A percentile compares a stretch with the other conserved stretches of the same genome.
Evolutionary conservation across 2,113 vertebrate species (phyloP).

Genomic region (Phrynosoma platyrhinos): DNA sequence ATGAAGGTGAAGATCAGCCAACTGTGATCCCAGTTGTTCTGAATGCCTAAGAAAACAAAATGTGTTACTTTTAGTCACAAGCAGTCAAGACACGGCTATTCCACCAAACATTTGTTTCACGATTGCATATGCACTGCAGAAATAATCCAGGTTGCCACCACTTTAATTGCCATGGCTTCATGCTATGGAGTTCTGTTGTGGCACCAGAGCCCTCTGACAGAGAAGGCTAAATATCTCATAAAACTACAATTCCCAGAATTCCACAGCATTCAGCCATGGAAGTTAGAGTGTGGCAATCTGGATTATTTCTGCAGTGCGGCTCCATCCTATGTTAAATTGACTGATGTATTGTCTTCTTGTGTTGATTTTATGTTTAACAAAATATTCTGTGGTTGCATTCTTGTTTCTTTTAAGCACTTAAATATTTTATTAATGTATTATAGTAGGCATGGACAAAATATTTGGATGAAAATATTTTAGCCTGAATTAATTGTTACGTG

Average conservation of each 20-base stretch:
- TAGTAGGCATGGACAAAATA: neutral
- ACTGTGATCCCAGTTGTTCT: constrained; percentile 83
- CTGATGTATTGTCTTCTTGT: neutral
- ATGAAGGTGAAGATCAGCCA: constrained; percentile 91
- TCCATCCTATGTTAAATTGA: neutral
- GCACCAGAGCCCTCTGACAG: no score
- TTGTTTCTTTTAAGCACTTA: neutral
- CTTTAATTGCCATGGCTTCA: no score
- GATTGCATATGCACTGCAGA: no score
- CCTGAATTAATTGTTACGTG: neutral
- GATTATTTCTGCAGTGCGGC: no score
- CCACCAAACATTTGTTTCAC: neutral
- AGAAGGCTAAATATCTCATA: no score
- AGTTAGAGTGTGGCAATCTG: no score
- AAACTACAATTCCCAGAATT: no score
- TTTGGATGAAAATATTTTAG: neutral
- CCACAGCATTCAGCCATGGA: no score
- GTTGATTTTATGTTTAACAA: neutral
- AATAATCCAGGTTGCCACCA: no score
- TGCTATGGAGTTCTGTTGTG: no score
- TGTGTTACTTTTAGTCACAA: constrained; percentile 8
- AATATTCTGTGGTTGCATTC: neutral
- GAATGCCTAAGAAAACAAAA: constrained; percentile 81
- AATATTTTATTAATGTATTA: neutral
- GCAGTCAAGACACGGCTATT: neutral